Conservation (phyloP, 2,113 vertebrate genomes). For the Cyrtonyx montezumae region DNA sequence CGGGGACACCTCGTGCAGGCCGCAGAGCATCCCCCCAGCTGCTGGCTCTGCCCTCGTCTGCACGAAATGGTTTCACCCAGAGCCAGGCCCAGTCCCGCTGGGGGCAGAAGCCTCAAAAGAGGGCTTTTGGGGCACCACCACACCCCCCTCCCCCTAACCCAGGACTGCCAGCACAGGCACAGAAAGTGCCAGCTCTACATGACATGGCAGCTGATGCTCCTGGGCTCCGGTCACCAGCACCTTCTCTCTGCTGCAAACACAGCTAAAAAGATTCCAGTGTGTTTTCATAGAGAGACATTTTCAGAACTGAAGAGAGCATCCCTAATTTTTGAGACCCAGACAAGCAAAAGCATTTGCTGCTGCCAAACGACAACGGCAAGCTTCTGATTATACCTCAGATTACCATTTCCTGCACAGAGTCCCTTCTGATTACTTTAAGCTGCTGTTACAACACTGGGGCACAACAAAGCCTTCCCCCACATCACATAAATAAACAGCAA, state of each 20-base stretch:
- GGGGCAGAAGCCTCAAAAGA: neutral
- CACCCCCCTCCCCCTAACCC: no score
- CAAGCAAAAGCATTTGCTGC: neutral
- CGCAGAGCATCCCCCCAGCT: neutral
- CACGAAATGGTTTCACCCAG: fast-evolving
- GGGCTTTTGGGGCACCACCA: no score
- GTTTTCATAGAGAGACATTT: neutral
- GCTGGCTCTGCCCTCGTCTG: fast-evolving
- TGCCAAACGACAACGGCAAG: slow-evolving; percentile 36
- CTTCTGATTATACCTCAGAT: slow-evolving; percentile 18
- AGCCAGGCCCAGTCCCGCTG: no score
- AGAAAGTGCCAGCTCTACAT: neutral
- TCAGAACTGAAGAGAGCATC: slow-evolving; percentile 12
- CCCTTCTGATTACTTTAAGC: slow-evolving; percentile 19
- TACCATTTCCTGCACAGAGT: neutral
- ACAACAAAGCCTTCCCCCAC: neutral
- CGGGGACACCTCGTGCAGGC: neutral
- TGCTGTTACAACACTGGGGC: neutral
- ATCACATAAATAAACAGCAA: neutral
- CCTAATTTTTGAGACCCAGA: neutral
- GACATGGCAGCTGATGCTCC: neutral
- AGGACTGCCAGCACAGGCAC: neutral
- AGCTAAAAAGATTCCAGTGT: neutral
- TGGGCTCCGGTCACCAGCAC: neutral
- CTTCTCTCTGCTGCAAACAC: neutral